phyloP scores from a whole-genome alignment of 2,888 invertebrate genomes.

The Mesorhabditis sp. region DNA sequence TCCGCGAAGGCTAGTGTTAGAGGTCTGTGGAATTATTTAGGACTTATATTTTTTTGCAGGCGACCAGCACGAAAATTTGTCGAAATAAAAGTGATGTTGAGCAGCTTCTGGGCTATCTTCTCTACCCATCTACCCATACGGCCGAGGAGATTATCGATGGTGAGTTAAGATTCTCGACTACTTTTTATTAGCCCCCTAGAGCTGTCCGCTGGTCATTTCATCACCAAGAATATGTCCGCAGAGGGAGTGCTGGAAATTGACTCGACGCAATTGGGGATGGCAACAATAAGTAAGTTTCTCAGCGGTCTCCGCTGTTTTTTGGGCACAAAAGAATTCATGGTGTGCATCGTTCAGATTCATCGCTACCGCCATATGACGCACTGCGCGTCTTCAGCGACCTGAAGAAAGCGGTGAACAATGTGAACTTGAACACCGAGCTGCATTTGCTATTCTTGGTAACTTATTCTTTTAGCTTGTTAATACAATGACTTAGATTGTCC shows the following conservation, averaged over 20 bases:
- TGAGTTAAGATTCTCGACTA: background rate
- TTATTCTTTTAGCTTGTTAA: background rate
- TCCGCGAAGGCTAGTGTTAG: constrained; percentile 13
- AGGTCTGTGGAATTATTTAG: constrained; percentile 6
- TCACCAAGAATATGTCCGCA: constrained; percentile 8
- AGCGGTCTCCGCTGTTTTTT: background rate
- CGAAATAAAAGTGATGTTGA: constrained; percentile 10
- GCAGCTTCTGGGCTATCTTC: constrained; percentile 13
- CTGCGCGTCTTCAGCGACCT: constrained; percentile 82
- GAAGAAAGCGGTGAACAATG: constrained; percentile 80
- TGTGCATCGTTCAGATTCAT: constrained; percentile 67
- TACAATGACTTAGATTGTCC: constrained; percentile 68
- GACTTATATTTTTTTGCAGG: constrained; percentile 1
- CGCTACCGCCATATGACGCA: constrained; percentile 90
- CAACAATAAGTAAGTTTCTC: constrained; percentile 69
- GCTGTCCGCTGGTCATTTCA: background rate
- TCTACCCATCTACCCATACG: constrained; percentile 13
- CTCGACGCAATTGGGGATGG: constrained; percentile 83
- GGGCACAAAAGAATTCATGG: background rate
- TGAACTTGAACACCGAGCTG: constrained; percentile 87
- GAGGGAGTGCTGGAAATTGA: background rate
- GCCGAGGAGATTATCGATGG: constrained; percentile 13
- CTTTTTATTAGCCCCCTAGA: background rate
- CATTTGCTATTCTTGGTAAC: constrained; percentile 85
- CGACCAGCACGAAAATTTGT: constrained; percentile 10